Conservation (phyloP, 2,888 invertebrate species). For the Hirtodrosophila alboralis region DNA sequence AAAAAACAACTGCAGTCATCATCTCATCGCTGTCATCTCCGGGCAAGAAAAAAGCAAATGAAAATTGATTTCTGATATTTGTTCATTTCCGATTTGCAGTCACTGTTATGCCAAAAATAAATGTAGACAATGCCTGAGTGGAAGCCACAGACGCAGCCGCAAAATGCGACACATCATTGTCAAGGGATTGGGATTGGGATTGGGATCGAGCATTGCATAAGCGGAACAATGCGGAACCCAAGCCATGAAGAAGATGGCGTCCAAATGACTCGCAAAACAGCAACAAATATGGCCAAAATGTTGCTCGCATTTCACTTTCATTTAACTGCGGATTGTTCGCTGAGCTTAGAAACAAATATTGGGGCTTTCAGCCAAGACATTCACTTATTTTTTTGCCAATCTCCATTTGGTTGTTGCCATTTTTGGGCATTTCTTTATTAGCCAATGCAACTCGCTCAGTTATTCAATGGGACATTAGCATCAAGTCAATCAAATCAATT, state of each 20-base stretch:
- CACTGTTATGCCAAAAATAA: slow-evolving; percentile 33
- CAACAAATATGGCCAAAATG: slow-evolving; percentile 38
- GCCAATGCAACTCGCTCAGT: background rate
- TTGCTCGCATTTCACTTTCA: slow-evolving; percentile 57
- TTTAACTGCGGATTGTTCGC: slow-evolving; percentile 21
- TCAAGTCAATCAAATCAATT: slow-evolving; percentile 6
- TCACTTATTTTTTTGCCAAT: slow-evolving; percentile 44
- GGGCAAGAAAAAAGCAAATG: slow-evolving; percentile 26
- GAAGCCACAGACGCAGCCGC: slow-evolving; percentile 10
- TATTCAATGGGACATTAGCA: background rate
- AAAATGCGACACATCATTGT: slow-evolving; percentile 64
- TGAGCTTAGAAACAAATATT: slow-evolving; percentile 41
- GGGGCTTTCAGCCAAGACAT: slow-evolving; percentile 27
- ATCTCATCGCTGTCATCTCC: slow-evolving; percentile 14
- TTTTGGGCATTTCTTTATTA: slow-evolving; percentile 6
- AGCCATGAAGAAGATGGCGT: slow-evolving; percentile 34
- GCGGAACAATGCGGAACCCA: slow-evolving; percentile 41
- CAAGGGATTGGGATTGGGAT: slow-evolving; percentile 30
- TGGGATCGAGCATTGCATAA: slow-evolving; percentile 53
- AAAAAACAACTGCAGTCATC: slow-evolving; percentile 37
- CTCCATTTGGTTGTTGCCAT: slow-evolving; percentile 2
- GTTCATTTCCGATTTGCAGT: slow-evolving; percentile 63
- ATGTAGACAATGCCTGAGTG: slow-evolving; percentile 27
- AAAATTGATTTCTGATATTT: slow-evolving; percentile 66
- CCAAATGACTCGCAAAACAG: slow-evolving; percentile 46